Conservation (phyloP, 2,797 vertebrate species). For the Bryconaethiops microstoma region DNA sequence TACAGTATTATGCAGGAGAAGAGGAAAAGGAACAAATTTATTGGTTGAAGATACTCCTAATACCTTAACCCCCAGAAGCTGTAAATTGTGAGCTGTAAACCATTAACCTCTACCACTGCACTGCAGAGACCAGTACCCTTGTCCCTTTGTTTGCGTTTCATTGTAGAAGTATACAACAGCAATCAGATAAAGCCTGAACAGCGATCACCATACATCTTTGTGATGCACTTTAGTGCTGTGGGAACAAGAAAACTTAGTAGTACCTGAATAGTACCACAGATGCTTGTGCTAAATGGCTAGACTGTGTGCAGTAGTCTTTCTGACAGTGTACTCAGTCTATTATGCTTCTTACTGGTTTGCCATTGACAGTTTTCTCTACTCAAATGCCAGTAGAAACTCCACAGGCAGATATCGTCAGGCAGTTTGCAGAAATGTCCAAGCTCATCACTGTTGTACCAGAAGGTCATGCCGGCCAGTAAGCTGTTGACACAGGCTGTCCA, state of each 20-base stretch:
- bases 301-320: background rate
- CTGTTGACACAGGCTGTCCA: slow-evolving; percentile 77
- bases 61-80: background rate
- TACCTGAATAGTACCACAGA: background rate
- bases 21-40: too few relatives aligned
- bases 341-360: background rate
- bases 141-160: background rate
- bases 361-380: slow-evolving; percentile 53
- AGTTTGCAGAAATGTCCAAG: slow-evolving; percentile 56
- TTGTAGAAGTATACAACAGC: background rate
- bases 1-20: too few relatives aligned
- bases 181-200: background rate
- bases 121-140: background rate
- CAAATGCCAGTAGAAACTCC: slow-evolving; percentile 70
- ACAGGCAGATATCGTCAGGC: slow-evolving; percentile 70
- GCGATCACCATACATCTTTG: background rate
- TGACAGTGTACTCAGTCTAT: background rate
- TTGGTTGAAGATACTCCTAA: too few relatives aligned
- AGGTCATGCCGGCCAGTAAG: slow-evolving; percentile 61
- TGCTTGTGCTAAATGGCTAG: background rate
- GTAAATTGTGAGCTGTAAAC: background rate
- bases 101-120: background rate
- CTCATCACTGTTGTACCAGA: slow-evolving; percentile 65
- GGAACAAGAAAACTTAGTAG: background rate
- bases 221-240: background rate